phyloP scores from a whole-genome alignment of 1,140 invertebrate species.

The Aphaenogaster floridana region DNA sequence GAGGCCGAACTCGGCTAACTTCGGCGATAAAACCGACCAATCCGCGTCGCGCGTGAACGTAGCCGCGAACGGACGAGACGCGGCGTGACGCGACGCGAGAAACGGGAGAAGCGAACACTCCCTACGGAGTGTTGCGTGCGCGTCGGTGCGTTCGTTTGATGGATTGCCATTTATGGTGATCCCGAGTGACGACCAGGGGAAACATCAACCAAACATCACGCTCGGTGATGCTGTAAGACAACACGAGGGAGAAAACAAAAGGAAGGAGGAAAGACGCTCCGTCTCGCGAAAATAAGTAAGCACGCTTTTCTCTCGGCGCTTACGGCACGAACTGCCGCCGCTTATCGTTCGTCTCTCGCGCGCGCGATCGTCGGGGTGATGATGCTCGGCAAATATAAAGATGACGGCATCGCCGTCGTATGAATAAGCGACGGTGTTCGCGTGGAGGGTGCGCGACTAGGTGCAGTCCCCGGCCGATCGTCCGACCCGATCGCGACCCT shows the following conservation, averaged over 20 bases:
- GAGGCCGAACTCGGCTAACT: not conserved
- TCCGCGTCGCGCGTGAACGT: not conserved
- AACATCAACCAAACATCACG: conserved; percentile 72
- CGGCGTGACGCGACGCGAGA: not conserved
- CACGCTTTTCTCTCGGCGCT: not conserved
- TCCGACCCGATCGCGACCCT: not conserved
- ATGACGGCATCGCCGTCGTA: conserved; percentile 79
- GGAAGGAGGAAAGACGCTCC: conserved; percentile 11
- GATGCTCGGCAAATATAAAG: conserved; percentile 79
- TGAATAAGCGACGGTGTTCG: conserved; percentile 60
- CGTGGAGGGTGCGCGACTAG: not conserved
- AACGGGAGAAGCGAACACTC: conserved; percentile 12
- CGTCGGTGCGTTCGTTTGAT: conserved; percentile 69
- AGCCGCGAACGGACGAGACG: too few species aligned
- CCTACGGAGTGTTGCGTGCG: conserved; percentile 24
- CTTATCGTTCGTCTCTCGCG: conserved; percentile 12
- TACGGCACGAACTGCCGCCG: not conserved
- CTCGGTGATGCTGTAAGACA: conserved; percentile 77
- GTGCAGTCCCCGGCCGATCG: not conserved
- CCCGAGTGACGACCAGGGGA: conserved; percentile 72
- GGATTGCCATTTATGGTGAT: conserved; percentile 86
- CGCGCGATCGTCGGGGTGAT: conserved; percentile 32
- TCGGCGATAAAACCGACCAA: not conserved
- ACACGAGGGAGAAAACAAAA: conserved; percentile 3
- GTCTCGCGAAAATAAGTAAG: conserved; percentile 42